Conservation (phyloP, 2,113 vertebrate genomes). For the Peromyscus leucopus region DNA sequence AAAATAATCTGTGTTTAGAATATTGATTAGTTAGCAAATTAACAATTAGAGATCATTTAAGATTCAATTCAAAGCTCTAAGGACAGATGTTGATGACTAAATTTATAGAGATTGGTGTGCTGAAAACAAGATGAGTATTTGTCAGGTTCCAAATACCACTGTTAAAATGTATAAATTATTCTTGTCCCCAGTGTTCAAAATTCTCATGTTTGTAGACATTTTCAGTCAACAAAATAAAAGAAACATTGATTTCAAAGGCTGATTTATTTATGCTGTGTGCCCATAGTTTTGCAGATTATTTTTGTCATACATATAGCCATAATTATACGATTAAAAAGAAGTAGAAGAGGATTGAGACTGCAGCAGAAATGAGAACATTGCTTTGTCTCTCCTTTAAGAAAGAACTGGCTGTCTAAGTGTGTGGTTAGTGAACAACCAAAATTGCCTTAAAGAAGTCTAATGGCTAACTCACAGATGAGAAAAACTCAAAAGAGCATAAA, state of each 20-base stretch:
- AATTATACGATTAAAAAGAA: background rate
- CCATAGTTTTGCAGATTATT: background rate
- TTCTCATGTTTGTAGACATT: background rate
- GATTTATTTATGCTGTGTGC: background rate
- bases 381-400: background rate
- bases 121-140: background rate
- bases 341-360: background rate
- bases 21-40: slow-evolving; percentile 24
- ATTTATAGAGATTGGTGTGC: background rate
- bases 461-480: background rate
- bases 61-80: slow-evolving; percentile 3
- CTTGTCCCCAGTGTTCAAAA: background rate
- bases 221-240: background rate
- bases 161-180: slow-evolving; percentile 20
- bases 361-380: background rate
- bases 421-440: background rate
- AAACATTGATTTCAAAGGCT: background rate
- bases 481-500: background rate
- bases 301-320: background rate
- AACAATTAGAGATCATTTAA: slow-evolving; percentile 8
- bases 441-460: background rate
- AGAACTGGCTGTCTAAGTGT: background rate
- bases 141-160: slow-evolving; percentile 1
- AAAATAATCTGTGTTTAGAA: slow-evolving; percentile 39
- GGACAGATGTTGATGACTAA: background rate